phyloP scores from a whole-genome alignment of 2,113 vertebrate genomes.

The Rhinoderma darwinii region DNA sequence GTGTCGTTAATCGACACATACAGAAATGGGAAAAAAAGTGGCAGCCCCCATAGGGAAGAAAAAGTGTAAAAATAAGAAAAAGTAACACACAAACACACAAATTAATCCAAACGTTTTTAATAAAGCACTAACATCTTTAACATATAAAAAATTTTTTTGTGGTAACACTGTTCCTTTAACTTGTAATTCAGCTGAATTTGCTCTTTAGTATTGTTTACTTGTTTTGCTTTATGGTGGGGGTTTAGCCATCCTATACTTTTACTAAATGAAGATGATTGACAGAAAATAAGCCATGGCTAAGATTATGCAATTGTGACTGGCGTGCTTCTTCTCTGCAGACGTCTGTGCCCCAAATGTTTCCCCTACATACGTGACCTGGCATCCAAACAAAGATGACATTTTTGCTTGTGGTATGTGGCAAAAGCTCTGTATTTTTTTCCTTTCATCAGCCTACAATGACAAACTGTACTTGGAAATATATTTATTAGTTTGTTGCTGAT shows the following conservation, averaged over 20 bases:
- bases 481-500: neutral
- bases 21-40: no score
- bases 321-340: slow-evolving; percentile 67
- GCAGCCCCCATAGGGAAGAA: no score
- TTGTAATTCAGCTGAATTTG: no score
- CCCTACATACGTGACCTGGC: slow-evolving; percentile 87
- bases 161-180: no score
- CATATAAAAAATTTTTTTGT: no score
- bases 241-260: neutral
- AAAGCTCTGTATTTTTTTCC: neutral
- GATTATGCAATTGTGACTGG: neutral
- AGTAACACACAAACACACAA: no score
- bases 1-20: no score
- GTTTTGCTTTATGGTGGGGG: neutral
- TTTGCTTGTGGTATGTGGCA: slow-evolving; percentile 85
- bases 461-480: neutral
- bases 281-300: neutral
- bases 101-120: no score
- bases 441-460: neutral
- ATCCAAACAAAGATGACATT: slow-evolving; percentile 83
- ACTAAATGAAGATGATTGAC: no score
- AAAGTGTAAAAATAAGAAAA: no score
- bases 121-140: no score
- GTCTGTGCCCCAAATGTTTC: slow-evolving; percentile 75
- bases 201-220: no score